Conservation (phyloP, 2,888 invertebrate species). For the Ephialtes manifestator region DNA sequence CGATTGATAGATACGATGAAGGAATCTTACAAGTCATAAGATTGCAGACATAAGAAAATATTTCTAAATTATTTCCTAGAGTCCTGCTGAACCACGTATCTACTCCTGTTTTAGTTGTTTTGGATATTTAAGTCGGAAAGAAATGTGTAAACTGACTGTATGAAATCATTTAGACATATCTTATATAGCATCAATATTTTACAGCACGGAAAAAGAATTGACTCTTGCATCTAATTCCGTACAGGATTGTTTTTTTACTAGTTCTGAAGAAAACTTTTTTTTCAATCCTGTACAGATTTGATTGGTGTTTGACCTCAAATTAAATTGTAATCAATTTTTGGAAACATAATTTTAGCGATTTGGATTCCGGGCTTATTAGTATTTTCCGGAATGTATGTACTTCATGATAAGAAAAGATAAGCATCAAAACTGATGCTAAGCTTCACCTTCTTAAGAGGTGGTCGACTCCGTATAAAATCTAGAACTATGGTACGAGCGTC, state of each 20-base stretch:
- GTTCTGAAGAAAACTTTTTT: too few species aligned
- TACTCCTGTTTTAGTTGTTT: neutral
- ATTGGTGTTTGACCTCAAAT: neutral
- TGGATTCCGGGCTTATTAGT: neutral
- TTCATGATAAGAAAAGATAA: neutral
- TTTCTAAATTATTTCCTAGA: neutral
- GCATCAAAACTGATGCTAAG: neutral
- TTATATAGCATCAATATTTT: too few species aligned
- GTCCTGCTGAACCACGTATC: neutral
- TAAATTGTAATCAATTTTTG: neutral
- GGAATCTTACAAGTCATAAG: neutral
- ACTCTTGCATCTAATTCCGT: too few species aligned
- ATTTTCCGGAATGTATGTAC: neutral
- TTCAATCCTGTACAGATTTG: neutral
- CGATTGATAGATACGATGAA: neutral
- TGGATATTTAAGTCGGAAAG: too few species aligned
- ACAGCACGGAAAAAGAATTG: too few species aligned
- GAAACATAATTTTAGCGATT: neutral
- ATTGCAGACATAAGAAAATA: neutral
- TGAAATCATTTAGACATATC: too few species aligned
- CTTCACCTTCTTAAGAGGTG: constrained; percentile 95
- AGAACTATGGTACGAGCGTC: constrained; percentile 98
- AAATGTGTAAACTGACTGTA: too few species aligned
- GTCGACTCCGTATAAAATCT: constrained; percentile 98
- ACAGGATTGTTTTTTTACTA: too few species aligned